Percentiles rank a stretch among this genome's conserved stretches.
Conservation (phyloP, 1,140 invertebrate genomes). For the Drosophila erecta region DNA sequence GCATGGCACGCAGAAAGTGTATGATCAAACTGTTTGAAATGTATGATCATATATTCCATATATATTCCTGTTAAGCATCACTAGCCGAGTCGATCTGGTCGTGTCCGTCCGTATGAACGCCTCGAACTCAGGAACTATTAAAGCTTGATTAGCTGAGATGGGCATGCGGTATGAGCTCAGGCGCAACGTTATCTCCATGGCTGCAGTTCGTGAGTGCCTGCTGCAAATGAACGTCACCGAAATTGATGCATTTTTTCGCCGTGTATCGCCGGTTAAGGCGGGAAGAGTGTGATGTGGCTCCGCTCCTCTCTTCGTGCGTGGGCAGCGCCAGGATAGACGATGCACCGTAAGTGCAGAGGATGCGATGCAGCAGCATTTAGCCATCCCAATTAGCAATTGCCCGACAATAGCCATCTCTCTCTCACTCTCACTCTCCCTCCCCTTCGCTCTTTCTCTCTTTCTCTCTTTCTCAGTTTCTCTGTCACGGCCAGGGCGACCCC, state of each 20-base stretch:
- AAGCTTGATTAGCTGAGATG: too few species aligned
- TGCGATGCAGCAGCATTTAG: slow-evolving; percentile 16
- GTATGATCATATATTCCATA: too few species aligned
- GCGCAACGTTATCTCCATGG: too few species aligned
- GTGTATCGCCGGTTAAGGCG: neutral
- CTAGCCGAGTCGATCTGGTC: too few species aligned
- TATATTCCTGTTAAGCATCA: too few species aligned
- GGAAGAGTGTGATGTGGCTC: neutral
- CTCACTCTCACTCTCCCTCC: neutral
- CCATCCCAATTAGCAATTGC: slow-evolving; percentile 43
- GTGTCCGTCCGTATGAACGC: too few species aligned
- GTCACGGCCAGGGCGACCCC: neutral
- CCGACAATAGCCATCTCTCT: neutral
- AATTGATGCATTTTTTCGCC: too few species aligned
- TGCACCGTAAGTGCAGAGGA: slow-evolving; percentile 23
- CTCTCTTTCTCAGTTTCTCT: neutral
- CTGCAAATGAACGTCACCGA: neutral
- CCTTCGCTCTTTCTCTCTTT: neutral
- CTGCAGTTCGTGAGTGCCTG: too few species aligned
- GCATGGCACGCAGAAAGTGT: too few species aligned
- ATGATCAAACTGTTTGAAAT: too few species aligned
- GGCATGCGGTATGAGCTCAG: too few species aligned
- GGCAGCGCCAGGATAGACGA: slow-evolving; percentile 8
- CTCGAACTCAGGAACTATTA: too few species aligned
- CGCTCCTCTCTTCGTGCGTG: slow-evolving; percentile 10